Conservation (phyloP, 1,140 invertebrate genomes). For the Hesperophylax magnus region DNA sequence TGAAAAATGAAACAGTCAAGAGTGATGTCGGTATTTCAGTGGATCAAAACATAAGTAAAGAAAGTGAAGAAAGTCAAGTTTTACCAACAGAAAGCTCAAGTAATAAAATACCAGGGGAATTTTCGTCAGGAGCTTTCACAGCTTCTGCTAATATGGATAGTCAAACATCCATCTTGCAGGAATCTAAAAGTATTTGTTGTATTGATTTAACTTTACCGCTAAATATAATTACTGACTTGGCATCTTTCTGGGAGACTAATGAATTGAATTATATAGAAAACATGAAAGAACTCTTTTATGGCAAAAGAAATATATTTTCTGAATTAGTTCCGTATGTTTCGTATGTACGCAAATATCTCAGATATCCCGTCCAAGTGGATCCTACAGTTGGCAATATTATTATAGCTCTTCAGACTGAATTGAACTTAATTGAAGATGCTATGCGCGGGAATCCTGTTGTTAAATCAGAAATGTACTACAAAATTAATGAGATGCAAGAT, state of each 20-base stretch:
- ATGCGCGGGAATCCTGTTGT: neutral
- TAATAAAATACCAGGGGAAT: neutral
- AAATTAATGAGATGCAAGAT: conserved; percentile 28
- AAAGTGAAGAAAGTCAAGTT: too few species aligned
- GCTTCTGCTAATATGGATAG: neutral
- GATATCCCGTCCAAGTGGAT: neutral
- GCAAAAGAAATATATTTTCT: conserved; percentile 22
- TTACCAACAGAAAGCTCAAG: neutral
- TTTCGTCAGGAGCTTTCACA: too few species aligned
- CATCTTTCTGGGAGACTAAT: conserved; percentile 26
- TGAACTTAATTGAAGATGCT: conserved; percentile 18
- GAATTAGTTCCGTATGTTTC: conserved; percentile 22
- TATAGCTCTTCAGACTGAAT: conserved; percentile 31
- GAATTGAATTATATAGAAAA: conserved; percentile 29
- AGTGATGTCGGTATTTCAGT: neutral
- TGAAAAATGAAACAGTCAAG: conserved; percentile 20
- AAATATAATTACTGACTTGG: conserved; percentile 11
- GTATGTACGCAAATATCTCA: conserved; percentile 10
- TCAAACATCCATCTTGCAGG: neutral
- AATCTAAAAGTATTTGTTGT: neutral
- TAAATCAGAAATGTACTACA: conserved; percentile 32
- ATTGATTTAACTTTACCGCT: conserved; percentile 9
- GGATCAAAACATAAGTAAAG: neutral
- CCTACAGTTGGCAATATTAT: neutral
- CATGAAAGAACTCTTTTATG: conserved; percentile 36